These are phyloP conservation scores for Plecturocebus donacophilus DNA, from an alignment of 2,113 vertebrate genomes.

Conservation along the genomic window DNA sequence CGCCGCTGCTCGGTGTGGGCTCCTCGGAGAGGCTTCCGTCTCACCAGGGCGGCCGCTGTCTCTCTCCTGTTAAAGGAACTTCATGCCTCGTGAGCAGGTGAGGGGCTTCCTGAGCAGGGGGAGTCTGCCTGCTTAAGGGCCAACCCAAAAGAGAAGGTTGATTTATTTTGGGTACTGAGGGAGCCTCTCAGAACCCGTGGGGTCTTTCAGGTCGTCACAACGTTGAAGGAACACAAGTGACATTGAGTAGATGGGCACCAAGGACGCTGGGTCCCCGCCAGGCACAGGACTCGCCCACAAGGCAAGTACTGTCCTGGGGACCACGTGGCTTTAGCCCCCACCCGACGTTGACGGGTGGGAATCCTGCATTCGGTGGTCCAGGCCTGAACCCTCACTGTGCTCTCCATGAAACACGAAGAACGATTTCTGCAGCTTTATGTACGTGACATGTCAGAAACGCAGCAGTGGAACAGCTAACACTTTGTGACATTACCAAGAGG, in stretches of 20 bases:
- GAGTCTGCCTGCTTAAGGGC: background rate
- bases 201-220: background rate
- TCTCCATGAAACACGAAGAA: background rate
- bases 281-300: background rate
- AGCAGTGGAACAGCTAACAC: background rate
- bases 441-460: too few relatives aligned
- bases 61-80: background rate
- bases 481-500: background rate
- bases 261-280: background rate
- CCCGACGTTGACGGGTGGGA: too few relatives aligned
- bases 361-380: too few relatives aligned
- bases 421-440: too few relatives aligned
- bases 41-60: background rate
- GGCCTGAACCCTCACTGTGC: background rate
- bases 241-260: background rate
- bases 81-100: background rate
- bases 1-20: too few relatives aligned
- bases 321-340: background rate
- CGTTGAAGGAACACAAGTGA: background rate
- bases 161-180: background rate
- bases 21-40: too few relatives aligned
- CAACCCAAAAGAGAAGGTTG: background rate
- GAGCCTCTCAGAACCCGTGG: background rate
- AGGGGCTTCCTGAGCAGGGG: background rate
- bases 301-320: too few relatives aligned